A percentile compares a stretch with the other conserved stretches of the same genome.
These are phyloP conservation scores for Pogona vitticeps DNA, from an alignment of 2,113 vertebrate species.

Conservation along the genomic window DNA sequence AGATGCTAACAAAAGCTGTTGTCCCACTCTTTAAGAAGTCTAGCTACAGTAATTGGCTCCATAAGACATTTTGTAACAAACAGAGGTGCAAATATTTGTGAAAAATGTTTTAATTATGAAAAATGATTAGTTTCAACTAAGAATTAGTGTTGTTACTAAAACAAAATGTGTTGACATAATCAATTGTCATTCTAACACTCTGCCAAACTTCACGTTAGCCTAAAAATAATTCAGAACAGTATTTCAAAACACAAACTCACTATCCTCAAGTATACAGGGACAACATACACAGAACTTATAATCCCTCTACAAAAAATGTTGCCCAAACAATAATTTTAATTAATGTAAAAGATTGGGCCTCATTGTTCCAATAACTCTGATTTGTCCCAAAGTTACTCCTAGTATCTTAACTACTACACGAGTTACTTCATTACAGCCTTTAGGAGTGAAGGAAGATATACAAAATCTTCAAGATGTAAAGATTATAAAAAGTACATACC, in stretches of 20 bases:
- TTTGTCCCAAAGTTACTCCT: background rate
- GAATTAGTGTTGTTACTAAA: background rate
- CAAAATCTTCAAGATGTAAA: background rate
- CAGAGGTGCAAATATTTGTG: no score
- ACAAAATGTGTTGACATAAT: background rate
- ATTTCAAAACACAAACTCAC: background rate
- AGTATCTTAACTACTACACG: background rate
- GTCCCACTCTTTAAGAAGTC: background rate
- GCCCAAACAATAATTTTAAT: background rate
- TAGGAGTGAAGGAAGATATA: background rate
- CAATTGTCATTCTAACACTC: background rate
- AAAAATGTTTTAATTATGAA: background rate
- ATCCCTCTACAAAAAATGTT: background rate
- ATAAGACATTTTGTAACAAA: background rate
- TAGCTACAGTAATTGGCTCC: background rate
- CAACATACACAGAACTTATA: background rate
- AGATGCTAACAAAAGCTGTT: background rate
- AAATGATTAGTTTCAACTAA: background rate
- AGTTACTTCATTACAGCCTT: background rate
- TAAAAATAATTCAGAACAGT: background rate
- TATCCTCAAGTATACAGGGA: background rate
- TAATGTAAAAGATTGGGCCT: background rate
- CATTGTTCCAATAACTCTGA: background rate
- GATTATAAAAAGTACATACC: slow-evolving; percentile 67
- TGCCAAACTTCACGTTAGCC: background rate